phyloP scores from a whole-genome alignment of 2,888 invertebrate species.

The Syrphus vitripennis region DNA sequence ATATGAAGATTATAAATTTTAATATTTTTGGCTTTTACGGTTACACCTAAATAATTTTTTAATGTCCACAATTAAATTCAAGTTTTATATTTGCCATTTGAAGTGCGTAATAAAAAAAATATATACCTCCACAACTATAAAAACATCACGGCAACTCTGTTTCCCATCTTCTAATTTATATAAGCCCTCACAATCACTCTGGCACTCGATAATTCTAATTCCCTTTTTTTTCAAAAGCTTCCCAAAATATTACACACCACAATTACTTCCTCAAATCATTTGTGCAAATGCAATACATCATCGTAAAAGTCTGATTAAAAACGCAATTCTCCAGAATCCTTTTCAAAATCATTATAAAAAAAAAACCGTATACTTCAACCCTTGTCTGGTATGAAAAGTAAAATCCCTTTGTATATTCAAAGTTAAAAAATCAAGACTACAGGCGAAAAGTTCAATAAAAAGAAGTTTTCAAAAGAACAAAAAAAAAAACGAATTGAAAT shows the following conservation, averaged over 20 bases:
- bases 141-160: not conserved
- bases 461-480: slow-evolving; percentile 20
- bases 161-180: not conserved
- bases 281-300: slow-evolving; percentile 53
- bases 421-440: slow-evolving; percentile 31
- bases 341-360: not conserved
- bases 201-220: slow-evolving; percentile 11
- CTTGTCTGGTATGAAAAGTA: not conserved
- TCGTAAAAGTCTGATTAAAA: slow-evolving; percentile 48
- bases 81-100: too few relatives aligned
- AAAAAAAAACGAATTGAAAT: not conserved
- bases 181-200: not conserved
- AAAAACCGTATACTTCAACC: not conserved
- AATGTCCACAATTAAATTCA: too few relatives aligned
- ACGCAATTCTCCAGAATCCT: slow-evolving; percentile 35
- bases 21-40: too few relatives aligned
- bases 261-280: slow-evolving; percentile 40
- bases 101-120: too few relatives aligned
- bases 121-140: too few relatives aligned
- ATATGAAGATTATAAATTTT: too few relatives aligned
- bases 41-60: too few relatives aligned
- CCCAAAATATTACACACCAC: not conserved
- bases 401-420: slow-evolving; percentile 35
- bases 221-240: not conserved
- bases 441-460: slow-evolving; percentile 26